Conservation (phyloP, 1,140 invertebrate species). For the Coenobita brevimanus region DNA sequence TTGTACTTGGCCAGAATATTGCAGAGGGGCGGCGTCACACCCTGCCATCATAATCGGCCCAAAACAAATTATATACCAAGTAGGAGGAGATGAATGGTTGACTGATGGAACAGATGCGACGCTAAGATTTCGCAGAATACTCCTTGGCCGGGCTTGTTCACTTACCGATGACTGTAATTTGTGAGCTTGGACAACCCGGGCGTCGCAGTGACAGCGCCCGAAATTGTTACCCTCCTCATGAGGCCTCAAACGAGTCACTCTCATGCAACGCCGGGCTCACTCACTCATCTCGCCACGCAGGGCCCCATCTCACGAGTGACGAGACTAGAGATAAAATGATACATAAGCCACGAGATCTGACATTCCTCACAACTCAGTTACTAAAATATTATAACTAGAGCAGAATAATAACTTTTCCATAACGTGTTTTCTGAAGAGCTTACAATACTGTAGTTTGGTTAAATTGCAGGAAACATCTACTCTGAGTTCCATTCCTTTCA, state of each 20-base stretch:
- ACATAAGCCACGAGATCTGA: too few species aligned
- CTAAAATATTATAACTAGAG: too few species aligned
- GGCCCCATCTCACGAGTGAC: background rate
- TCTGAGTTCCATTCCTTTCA: too few species aligned
- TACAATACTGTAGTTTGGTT: too few species aligned
- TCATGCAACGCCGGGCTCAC: conserved; percentile 24
- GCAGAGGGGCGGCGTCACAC: conserved; percentile 21
- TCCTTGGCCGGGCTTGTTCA: conserved; percentile 36
- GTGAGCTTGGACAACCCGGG: conserved; percentile 27
- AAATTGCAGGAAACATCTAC: too few species aligned
- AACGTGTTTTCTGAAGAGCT: too few species aligned
- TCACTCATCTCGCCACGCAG: too few species aligned
- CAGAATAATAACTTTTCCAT: too few species aligned
- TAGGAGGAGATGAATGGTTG: conserved; percentile 49
- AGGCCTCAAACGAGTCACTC: conserved; percentile 18
- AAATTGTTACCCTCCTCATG: conserved; percentile 42
- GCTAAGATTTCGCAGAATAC: conserved; percentile 53
- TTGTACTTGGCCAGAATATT: conserved; percentile 31
- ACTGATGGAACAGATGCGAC: conserved; percentile 52
- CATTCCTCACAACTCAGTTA: too few species aligned
- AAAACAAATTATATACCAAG: conserved; percentile 54
- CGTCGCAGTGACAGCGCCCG: conserved; percentile 37
- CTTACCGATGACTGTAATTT: conserved; percentile 55
- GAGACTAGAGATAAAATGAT: too few species aligned
- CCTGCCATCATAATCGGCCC: conserved; percentile 27